Base-by-base conservation (phyloP, 2,888 invertebrate species). In the Diploptera punctata region DNA sequence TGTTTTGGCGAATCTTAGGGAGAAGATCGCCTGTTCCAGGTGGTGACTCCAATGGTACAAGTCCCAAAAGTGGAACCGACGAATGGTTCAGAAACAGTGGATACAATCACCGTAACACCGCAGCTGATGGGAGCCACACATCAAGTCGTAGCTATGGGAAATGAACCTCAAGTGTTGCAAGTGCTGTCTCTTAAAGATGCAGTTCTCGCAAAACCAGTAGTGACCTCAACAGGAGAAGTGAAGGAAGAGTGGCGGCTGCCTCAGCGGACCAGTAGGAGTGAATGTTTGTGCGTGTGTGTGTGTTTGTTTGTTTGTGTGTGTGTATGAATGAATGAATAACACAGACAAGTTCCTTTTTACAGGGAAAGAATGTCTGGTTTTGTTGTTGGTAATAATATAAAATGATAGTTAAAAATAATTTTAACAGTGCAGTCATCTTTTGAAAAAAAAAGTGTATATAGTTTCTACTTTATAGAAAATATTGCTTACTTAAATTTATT, bases 141-240 rank as follows among this genome's bases (percentile, higher is more conserved):
- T 82, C 93, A 93, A 81, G 93, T 94, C 87, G 92, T 94, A 87
- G 91, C 82, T 89, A 92, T 82, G 87, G 89, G 77, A 85, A 87
- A 60, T 57, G 92, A 92, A 80, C 90, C 91, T 54, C 94, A 94
- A 84, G 91, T 87, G 77, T 86, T 94, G 79, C 94, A 94, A 84
- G 94, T 95, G 78, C 88, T 95, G 80, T 93, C 93, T 73, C 86
- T 94, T 76, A 94, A 94, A 84, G 94, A 95, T 83, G 60, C 65
- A n/a, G 68, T 73, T 24, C 38, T 73, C 29, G 44, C 68, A 13
- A 68, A 68, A 38, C 47, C 68, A 31, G 43, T 57, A 5, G 54
- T 57, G 26, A 52, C 54, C 44, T 60, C 72, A 33, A 49, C 60
- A 47, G 47, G 61, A 18, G 61, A 72, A 26, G 68, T 72, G 47